Percentiles rank a stretch among this genome's conserved stretches.
These are phyloP conservation scores for Idaea straminata DNA, from an alignment of 2,888 invertebrate species.

Conservation along the genomic window DNA sequence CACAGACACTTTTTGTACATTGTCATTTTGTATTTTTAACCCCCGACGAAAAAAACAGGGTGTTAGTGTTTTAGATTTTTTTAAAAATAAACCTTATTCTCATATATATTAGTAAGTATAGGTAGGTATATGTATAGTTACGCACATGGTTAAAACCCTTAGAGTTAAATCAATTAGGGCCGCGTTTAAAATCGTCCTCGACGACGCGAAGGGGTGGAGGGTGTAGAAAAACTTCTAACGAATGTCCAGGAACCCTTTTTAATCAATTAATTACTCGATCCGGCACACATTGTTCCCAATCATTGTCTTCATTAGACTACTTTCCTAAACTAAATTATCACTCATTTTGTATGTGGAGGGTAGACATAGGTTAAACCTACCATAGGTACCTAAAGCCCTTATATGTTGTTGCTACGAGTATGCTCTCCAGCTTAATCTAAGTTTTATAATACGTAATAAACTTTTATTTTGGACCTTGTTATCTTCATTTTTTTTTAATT, in stretches of 20 bases:
- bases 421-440: too few relatives aligned
- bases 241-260: conserved; percentile 66
- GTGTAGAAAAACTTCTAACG: conserved; percentile 72
- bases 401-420: too few relatives aligned
- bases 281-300: conserved; percentile 56
- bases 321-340: background rate
- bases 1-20: background rate
- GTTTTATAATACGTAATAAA: too few relatives aligned
- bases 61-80: background rate
- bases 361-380: background rate
- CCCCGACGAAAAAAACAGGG: background rate
- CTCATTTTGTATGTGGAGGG: background rate
- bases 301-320: conserved; percentile 27
- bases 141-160: conserved; percentile 45
- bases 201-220: conserved; percentile 31
- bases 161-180: conserved; percentile 70
- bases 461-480: too few relatives aligned
- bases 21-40: background rate
- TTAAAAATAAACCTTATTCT: background rate
- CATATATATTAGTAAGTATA: background rate
- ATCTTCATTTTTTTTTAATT: too few relatives aligned
- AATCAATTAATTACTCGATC: conserved; percentile 74
- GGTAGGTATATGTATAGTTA: conserved; percentile 6
- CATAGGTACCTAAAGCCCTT: too few relatives aligned
- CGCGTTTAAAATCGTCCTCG: conserved; percentile 47